Base-by-base conservation (phyloP, 1,140 invertebrate genomes). In the Danaus plexippus region DNA sequence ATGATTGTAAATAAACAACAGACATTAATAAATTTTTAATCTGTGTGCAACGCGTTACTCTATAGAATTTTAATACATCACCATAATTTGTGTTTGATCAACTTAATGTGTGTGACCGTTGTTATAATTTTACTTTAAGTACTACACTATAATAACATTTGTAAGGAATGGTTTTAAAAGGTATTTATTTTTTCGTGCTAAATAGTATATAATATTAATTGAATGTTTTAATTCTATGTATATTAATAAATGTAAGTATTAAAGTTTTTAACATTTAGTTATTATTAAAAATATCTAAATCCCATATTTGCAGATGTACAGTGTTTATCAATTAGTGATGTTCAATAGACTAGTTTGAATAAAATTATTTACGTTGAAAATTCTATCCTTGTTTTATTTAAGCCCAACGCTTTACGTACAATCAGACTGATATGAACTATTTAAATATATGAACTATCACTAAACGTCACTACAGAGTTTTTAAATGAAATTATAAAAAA, bases 321-420 rank as follows among this genome's bases (percentile, higher is more conserved):
- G 80, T 78, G 77, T 85, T 82, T 81, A 85, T 87, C 79, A 84
- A 76, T 87, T 87, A 87, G 84, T 85, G 80, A 87, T 83, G 84
- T 87, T 87, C 81, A 87, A 85, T 87, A 87, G 84, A 85, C 73
- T 87, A 87, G 84, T 87, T 85, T 85, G 76, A 87, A 87, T 87
- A 87, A 87, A 87, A 84, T 87, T 87, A 87, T 87, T 87, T 87
- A 87, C 80, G 84, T 87, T 85, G 75, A 85, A 85, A 82, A 83
- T 75, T 78, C 71, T 63, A 77, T 72, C 68, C 54, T 69, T 77
- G 73, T 83, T 82, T 73, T 59, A 59, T 61, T 73, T 52, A 51
- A 46, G 41, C 15, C 47, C 48, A 6, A 32, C 22, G 1, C 22
- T 32, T 32, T 6, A 22, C 6, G 18, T 22, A 6, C 18, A 22